Base-by-base conservation (phyloP, 2,797 vertebrate genomes). In the Helicolenus hilgendorfi region DNA sequence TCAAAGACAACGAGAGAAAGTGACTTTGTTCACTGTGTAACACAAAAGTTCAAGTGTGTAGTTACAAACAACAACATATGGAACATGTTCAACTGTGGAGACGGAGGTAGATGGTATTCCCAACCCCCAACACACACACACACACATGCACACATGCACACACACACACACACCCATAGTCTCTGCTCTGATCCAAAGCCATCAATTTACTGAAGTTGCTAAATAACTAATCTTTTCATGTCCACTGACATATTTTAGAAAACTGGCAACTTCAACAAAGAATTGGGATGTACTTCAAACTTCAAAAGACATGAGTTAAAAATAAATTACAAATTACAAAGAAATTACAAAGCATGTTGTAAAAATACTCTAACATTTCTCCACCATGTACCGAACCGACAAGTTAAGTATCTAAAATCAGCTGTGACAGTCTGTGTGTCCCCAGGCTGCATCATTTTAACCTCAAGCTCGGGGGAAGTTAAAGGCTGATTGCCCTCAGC, bases 401-500 rank as follows among this genome's bases (percentile, higher is more conserved):
- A 1, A n/a, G 33, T 15, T 53, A 26, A 65, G 68, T 31, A 26
- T 58, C 20, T 45, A 20, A 49, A 72, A 10, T 68, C 56, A 74
- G 68, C 79, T 65, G 85, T 70, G 31, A 29, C 77, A 22, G 56
- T 8, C 13, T 35, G 64, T 86, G 31, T 80, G 77, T 84, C 88
- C 79, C 58, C 65, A 53, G 87, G 81, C 84, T 27, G 62, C 58
- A 56, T 71, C n/a, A 65, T 78, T 94, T 95, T 79, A 29, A 93
- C 77, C 72, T 88, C 77, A 60, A 49, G 71, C 56, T 72, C 14
- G 4, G 26, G 77, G 65, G 72, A 76, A 65, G 86, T 84, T 92
- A 89, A 89, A 71, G 77, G 64, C 77, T 67, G 56, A 85, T 75
- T 62, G 82, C 87, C 76, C 53, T 86, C 87, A 77, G 84, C 74